phyloP scores from a whole-genome alignment of 1,140 invertebrate genomes.

The Tetramorium alpestre region DNA sequence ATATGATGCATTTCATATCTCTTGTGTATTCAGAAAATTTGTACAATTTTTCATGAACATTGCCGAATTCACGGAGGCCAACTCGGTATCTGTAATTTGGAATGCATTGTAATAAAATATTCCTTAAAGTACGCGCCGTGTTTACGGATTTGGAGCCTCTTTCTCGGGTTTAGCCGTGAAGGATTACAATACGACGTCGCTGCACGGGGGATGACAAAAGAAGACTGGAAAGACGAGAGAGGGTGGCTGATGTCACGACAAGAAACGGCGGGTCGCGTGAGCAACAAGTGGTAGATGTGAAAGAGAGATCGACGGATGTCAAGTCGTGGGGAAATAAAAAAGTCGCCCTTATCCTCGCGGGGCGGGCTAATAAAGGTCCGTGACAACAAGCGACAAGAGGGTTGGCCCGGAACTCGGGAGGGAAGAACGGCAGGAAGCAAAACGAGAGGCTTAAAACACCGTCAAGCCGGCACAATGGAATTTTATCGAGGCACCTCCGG shows the following conservation, averaged over 20 bases:
- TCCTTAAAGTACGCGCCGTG: neutral
- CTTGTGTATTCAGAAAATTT: constrained; percentile 1
- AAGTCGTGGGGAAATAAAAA: constrained; percentile 80
- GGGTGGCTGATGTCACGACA: constrained; percentile 61
- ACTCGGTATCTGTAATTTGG: neutral
- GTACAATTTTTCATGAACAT: neutral
- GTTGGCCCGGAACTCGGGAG: constrained; percentile 50
- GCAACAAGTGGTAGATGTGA: constrained; percentile 76
- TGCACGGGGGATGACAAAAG: constrained; percentile 39
- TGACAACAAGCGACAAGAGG: constrained; percentile 75
- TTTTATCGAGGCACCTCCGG: constrained; percentile 66
- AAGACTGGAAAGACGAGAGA: constrained; percentile 51
- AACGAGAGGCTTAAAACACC: constrained; percentile 75
- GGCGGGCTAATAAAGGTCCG: constrained; percentile 75
- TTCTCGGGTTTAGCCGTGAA: neutral
- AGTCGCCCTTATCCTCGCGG: constrained; percentile 74
- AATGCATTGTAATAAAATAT: neutral
- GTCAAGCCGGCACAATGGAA: constrained; percentile 71
- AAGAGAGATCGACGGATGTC: constrained; percentile 77
- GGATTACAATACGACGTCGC: constrained; percentile 1
- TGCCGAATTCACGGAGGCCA: neutral
- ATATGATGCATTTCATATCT: constrained; percentile 21
- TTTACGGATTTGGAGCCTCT: constrained; percentile 16
- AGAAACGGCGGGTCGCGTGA: constrained; percentile 61
- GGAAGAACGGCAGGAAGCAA: constrained; percentile 65